Evolutionary conservation across 2,888 invertebrate species (phyloP), one percentile per base, ranked within the genome.

Genomic region (Netelia virgata): DNA sequence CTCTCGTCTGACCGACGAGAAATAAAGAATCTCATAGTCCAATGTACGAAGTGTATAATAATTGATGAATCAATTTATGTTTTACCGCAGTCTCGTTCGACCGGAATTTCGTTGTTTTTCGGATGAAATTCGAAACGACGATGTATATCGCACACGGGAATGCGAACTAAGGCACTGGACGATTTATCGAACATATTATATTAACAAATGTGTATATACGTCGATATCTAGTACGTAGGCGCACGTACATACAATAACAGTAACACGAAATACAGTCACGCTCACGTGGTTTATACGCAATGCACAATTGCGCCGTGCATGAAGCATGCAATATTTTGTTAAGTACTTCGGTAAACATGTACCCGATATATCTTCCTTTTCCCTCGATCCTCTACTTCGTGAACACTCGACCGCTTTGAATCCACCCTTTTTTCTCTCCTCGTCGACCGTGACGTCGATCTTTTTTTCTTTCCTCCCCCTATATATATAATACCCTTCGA

Each of bases 271-370:
- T 76, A 68, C 68, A 77, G 20, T 57, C 57, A 82, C 41, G 80
- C 86, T 16, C 8, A 87, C 73, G 75, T 69, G 75, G 75, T 85
- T 47, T 47, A 79, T 64, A 64, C 72, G 53, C 77, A 81, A 74
- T 70, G 68, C 74, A 80, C 59, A 68, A 74, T 18, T 36, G 41
- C 63, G 55, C 57, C 74, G 20, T 86, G 90, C 90, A 89, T 90
- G 90, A 83, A 64, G 90, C 90, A 90, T 90, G 90, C 28, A 85
- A 89, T 88, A 88, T 89, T 89, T 89, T 82, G 79, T 84, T 83
- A 82, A 83, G 72, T 84, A 89, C 69, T 79, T 72, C 70, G 80
- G 69, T 86, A 61, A 86, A 84, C 84, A 87, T 82, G 66, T 79
- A 82, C 78, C 76, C 75, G 14, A 81, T 57, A 66, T 75, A 74